Conservation (phyloP, 2,797 vertebrate species). For the Gastrophryne carolinensis region DNA sequence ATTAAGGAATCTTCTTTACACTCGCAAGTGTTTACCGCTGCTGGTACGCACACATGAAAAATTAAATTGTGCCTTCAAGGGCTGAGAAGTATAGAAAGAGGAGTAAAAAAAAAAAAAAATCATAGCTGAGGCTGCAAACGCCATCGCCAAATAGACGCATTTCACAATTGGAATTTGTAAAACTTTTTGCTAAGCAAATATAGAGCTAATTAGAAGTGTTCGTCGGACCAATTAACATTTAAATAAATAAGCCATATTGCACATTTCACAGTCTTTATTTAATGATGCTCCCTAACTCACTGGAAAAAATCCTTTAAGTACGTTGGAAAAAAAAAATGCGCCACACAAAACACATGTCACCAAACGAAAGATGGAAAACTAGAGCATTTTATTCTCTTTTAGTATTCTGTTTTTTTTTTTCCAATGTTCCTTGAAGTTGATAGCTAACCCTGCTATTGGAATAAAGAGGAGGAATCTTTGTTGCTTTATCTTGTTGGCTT, state of each 20-base stretch:
- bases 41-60: conserved; percentile 89
- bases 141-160: conserved; percentile 82
- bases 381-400: conserved; percentile 53
- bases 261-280: conserved; percentile 98
- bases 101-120: conserved; percentile 77
- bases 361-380: conserved; percentile 81
- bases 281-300: conserved; percentile 98
- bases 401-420: conserved; percentile 53
- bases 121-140: conserved; percentile 81
- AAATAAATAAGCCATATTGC: conserved; percentile 98
- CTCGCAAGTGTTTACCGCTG: conserved; percentile 87
- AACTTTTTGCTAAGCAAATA: conserved; percentile 96
- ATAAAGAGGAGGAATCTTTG: conserved; percentile 56
- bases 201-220: conserved; percentile 98
- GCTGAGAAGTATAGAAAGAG: conserved; percentile 81
- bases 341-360: conserved; percentile 68
- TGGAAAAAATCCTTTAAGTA: conserved; percentile 88
- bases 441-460: conserved; percentile 65
- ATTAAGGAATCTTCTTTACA: conserved; percentile 95
- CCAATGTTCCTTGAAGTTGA: conserved; percentile 70
- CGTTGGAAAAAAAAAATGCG: conserved; percentile 64
- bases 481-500: conserved; percentile 64
- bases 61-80: conserved; percentile 89
- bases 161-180: conserved; percentile 91
- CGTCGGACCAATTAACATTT: conserved; percentile 92